Percentiles rank a stretch among this genome's conserved stretches.
These are phyloP conservation scores for Laodelphax striatellus DNA, from an alignment of 1,140 invertebrate species.

Conservation along the genomic window DNA sequence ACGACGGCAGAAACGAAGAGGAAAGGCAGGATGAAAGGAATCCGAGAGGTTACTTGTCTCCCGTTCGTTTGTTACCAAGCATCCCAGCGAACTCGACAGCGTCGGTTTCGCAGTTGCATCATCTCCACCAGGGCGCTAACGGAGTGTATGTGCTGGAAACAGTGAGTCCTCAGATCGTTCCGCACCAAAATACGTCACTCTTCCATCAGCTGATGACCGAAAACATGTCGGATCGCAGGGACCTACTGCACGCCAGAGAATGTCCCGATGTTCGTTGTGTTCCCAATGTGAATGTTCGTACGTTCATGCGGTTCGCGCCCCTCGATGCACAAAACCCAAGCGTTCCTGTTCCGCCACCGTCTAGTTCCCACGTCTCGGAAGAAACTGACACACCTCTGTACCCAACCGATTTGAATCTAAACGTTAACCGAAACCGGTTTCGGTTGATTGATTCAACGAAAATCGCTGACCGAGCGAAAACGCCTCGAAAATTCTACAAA, in stretches of 20 bases:
- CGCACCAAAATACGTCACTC: slow-evolving; percentile 5
- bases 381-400: no score
- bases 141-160: slow-evolving; percentile 16
- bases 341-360: slow-evolving; percentile 12
- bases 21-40: neutral
- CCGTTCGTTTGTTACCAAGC: slow-evolving; percentile 10
- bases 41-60: neutral
- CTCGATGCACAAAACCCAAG: slow-evolving; percentile 1
- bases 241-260: neutral
- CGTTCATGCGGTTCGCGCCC: neutral
- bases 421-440: slow-evolving; percentile 21
- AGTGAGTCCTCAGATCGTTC: slow-evolving; percentile 3
- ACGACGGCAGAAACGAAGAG: neutral
- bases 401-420: slow-evolving; percentile 27
- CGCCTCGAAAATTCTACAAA: slow-evolving; percentile 22
- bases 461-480: slow-evolving; percentile 19
- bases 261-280: neutral
- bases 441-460: slow-evolving; percentile 24
- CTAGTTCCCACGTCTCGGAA: slow-evolving; percentile 22
- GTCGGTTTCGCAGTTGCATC: slow-evolving; percentile 12
- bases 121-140: slow-evolving; percentile 12
- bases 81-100: slow-evolving; percentile 9
- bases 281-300: neutral
- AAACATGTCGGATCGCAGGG: neutral
- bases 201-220: slow-evolving; percentile 4